A percentile compares a stretch with the other conserved stretches of the same genome.
These are phyloP conservation scores for Schizopygopsis pylzovi DNA, from an alignment of 2,797 vertebrate genomes.

Conservation along the genomic window DNA sequence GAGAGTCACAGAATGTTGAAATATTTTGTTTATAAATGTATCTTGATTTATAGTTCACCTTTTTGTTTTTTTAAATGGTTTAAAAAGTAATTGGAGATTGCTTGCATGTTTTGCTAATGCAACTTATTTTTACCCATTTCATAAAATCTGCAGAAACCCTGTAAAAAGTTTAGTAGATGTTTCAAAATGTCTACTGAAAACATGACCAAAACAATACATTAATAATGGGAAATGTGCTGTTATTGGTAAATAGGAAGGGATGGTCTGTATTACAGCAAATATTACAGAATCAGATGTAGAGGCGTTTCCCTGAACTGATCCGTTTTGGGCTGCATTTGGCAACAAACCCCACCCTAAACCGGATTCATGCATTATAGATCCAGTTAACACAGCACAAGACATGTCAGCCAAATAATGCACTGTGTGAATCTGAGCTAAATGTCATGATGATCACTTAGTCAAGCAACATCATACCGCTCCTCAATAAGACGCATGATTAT, in stretches of 20 bases:
- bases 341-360: conserved; percentile 16
- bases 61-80: neutral
- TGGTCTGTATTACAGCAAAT: neutral
- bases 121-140: neutral
- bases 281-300: neutral
- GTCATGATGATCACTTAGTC: neutral
- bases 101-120: neutral
- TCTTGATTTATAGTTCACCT: neutral
- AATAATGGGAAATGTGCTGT: neutral
- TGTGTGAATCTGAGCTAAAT: neutral
- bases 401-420: neutral
- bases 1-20: neutral
- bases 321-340: neutral
- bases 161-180: neutral
- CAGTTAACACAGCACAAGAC: neutral
- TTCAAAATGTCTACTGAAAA: neutral
- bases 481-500: neutral
- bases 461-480: neutral
- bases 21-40: neutral
- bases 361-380: conserved; percentile 36
- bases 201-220: neutral
- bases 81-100: neutral
- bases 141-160: neutral
- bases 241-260: neutral
- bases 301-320: neutral